Conservation (phyloP, 2,113 vertebrate species). For the Pterocles gutturalis region DNA sequence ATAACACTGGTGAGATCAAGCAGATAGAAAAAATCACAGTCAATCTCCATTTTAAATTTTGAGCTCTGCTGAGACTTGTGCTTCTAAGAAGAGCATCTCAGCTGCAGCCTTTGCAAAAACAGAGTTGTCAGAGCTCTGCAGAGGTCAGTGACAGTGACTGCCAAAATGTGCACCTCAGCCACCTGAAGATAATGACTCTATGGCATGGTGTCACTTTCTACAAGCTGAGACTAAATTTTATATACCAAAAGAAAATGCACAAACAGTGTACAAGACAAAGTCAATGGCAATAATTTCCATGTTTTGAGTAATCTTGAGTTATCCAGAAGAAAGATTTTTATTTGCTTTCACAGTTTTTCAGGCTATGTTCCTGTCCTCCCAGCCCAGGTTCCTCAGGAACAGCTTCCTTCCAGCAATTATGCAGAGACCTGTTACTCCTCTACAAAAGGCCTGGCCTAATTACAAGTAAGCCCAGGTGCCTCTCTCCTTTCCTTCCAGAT, state of each 20-base stretch:
- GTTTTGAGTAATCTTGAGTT: background rate
- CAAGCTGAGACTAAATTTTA: background rate
- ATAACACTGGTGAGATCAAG: background rate
- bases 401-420: background rate
- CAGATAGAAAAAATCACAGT: background rate
- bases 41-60: background rate
- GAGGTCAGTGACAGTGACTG: accelerated
- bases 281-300: background rate
- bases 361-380: background rate
- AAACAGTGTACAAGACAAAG: background rate
- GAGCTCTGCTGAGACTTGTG: background rate
- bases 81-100: background rate
- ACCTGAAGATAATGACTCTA: background rate
- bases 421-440: background rate
- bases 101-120: background rate
- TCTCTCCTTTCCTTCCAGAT: background rate
- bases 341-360: background rate
- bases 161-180: accelerated
- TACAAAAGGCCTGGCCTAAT: background rate
- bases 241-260: background rate
- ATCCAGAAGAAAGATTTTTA: background rate
- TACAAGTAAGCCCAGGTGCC: background rate
- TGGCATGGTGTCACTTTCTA: background rate
- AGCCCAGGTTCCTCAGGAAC: background rate
- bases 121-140: background rate